Base-by-base conservation (phyloP, 2,888 invertebrate genomes). In the Gerosis bhagava region DNA sequence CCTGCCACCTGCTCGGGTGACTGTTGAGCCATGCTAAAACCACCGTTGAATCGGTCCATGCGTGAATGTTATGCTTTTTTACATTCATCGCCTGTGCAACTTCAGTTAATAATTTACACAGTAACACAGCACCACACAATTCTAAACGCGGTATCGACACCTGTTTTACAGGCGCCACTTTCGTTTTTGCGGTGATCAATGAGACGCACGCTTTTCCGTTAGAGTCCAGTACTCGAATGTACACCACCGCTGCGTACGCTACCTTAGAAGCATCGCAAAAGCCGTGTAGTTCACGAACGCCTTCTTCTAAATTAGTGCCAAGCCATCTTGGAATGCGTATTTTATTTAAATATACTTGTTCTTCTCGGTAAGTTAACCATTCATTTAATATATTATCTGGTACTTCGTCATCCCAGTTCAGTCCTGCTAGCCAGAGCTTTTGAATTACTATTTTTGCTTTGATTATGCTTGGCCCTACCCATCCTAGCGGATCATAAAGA, bases 401-500 rank as follows among this genome's bases (percentile, higher is more conserved):
- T n/a, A 44, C 16, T 15, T 48, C 22, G 3, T 39, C 42, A 29
- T 52, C 52, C 52, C 49, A 52, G 6, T 37, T 31, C 6, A 46
- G 10, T 10, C 39, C 46, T 19, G 35, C 24, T 10, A 52, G 8
- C 52, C 52, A 52, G 5, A 52, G 45, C 36, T 29, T 52, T 40
- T 49, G 52, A 5, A 49, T 46, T 4, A 52, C 25, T 13, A 39
- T 13, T 24, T 48, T 51, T 15, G 48, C 45, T 37, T 32, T 21
- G 5, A 51, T 32, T 41, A 51, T 22, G 35, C 51, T 36, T n/a
- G 48, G 51, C 15, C 56, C 54, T 29, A 58, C 36, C 57, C 56
- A 61, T 1, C 61, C 61, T 3, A 62, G 13, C 0, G 51, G 51
- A 21, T 49, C 48, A 29, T 34, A 45, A n/a, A 35, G 13, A 12